These are phyloP conservation scores for Chiloscyllium plagiosum DNA, from an alignment of 2,113 vertebrate species.

Conservation along the genomic window DNA sequence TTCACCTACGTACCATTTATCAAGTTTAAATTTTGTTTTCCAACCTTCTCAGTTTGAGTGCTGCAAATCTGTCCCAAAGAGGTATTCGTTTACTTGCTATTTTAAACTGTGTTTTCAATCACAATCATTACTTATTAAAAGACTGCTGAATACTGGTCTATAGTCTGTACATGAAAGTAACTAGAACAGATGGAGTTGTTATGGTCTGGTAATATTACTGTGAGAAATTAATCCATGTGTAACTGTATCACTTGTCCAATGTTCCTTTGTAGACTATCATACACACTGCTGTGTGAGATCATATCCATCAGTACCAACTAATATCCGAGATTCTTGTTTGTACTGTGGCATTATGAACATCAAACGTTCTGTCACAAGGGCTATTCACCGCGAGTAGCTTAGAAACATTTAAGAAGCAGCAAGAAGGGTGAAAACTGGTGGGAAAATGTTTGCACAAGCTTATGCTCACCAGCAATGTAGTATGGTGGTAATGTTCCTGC, in stretches of 20 bases:
- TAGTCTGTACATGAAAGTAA: neutral
- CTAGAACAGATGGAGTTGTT: constrained; percentile 18
- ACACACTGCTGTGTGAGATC: neutral
- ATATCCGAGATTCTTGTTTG: neutral
- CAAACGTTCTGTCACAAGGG: neutral
- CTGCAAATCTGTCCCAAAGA: neutral
- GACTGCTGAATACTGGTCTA: neutral
- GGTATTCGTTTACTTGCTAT: neutral
- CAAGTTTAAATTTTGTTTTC: neutral
- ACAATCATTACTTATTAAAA: neutral
- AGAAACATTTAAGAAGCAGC: neutral
- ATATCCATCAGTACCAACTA: neutral
- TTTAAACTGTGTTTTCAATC: neutral
- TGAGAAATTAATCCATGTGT: constrained; percentile 8
- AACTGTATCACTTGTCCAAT: neutral
- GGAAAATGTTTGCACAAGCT: neutral
- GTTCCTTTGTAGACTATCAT: neutral
- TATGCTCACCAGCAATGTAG: neutral
- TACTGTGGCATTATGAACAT: neutral
- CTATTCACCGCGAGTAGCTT: neutral
- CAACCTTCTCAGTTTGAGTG: neutral
- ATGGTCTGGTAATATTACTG: neutral
- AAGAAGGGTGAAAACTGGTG: neutral
- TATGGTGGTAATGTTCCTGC: too few relatives aligned
- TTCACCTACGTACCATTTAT: neutral